Evolutionary conservation across 1,140 invertebrate species (phyloP).

Genomic region (Tetranychus urticae): DNA sequence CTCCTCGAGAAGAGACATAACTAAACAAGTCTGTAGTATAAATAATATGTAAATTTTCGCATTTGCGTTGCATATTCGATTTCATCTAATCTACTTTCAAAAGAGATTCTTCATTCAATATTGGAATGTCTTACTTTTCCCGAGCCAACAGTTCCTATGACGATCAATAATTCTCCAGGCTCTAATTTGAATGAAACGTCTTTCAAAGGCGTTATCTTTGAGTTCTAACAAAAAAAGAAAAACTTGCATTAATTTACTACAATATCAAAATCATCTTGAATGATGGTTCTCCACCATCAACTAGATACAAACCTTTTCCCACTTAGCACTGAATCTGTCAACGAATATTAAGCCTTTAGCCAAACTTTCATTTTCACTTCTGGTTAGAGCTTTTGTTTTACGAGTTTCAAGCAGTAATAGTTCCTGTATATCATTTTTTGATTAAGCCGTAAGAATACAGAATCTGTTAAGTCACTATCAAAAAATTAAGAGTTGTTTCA

Average conservation of each 20-base stretch:
- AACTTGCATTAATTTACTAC: too few species aligned
- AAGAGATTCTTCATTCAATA: too few species aligned
- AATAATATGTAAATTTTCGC: conserved; percentile 16
- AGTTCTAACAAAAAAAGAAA: background rate
- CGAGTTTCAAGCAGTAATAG: too few species aligned
- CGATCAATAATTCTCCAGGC: conserved; percentile 1
- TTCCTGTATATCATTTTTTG: too few species aligned
- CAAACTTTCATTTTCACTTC: background rate
- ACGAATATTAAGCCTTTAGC: background rate
- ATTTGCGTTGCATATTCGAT: too few species aligned
- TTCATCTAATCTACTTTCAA: conserved; percentile 46
- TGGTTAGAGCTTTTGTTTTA: background rate
- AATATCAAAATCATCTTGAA: background rate
- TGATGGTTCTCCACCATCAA: background rate
- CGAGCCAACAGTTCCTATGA: conserved; percentile 4
- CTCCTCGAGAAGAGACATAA: conserved; percentile 63
- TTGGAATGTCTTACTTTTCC: background rate
- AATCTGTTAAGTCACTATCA: too few species aligned
- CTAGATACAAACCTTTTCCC: background rate
- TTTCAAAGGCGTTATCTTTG: conserved; percentile 14
- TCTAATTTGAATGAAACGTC: conserved; percentile 31
- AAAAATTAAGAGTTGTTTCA: too few species aligned
- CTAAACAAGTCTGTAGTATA: conserved; percentile 31
- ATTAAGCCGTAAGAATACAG: too few species aligned
- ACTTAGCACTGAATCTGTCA: background rate